Conservation (phyloP, 2,113 vertebrate species). For the Neodon shergylaensis region DNA sequence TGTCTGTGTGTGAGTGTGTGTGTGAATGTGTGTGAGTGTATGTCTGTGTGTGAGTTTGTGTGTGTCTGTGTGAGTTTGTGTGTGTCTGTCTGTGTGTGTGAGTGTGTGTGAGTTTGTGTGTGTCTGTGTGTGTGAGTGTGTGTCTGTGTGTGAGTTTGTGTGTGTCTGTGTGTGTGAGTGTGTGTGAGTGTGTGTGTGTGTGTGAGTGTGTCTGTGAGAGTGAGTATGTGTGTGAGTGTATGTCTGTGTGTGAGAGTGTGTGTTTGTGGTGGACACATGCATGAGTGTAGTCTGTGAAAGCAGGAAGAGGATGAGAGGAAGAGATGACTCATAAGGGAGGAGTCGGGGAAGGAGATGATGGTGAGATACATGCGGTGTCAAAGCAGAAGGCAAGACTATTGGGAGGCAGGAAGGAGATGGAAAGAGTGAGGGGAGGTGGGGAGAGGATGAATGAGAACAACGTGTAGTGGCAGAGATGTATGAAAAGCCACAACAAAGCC, state of each 20-base stretch:
- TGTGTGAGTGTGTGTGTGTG: background rate
- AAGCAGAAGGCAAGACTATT: background rate
- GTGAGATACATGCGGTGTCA: background rate
- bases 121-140: too few relatives aligned
- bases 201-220: background rate
- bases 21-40: background rate
- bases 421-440: background rate
- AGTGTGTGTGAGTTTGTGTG: background rate
- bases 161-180: too few relatives aligned
- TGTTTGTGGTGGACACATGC: background rate
- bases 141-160: background rate
- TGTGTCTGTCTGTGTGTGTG: too few relatives aligned
- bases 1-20: background rate
- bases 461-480: background rate
- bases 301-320: background rate
- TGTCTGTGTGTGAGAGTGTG: too few relatives aligned
- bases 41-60: too few relatives aligned
- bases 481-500: background rate
- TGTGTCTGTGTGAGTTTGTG: too few relatives aligned
- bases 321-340: background rate
- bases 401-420: background rate
- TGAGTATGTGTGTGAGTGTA: background rate
- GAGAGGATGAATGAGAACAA: background rate
- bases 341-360: too few relatives aligned
- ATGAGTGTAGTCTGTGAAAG: background rate